Conservation (phyloP, 2,888 invertebrate genomes). For the Drosophila prolongata region DNA sequence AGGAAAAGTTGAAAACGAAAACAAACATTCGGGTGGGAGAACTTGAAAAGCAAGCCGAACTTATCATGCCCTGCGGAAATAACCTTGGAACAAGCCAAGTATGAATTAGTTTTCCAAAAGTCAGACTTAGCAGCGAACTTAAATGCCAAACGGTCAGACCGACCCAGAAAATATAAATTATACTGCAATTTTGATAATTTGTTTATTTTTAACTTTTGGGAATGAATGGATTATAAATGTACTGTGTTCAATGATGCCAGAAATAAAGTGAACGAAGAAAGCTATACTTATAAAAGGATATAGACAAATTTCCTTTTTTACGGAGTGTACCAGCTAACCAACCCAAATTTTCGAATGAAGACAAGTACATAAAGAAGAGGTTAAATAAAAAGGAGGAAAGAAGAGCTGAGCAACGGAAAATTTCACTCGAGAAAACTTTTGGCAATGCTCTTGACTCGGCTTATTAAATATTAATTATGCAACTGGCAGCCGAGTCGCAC, state of each 20-base stretch:
- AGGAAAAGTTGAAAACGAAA: slow-evolving; percentile 46
- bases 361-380: background rate
- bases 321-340: background rate
- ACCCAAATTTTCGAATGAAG: slow-evolving; percentile 3
- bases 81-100: background rate
- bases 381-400: background rate
- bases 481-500: slow-evolving; percentile 30
- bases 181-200: no score
- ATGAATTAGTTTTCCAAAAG: slow-evolving; percentile 2
- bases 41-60: slow-evolving; percentile 28
- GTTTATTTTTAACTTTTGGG: no score
- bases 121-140: background rate
- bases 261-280: no score
- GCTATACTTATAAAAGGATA: no score
- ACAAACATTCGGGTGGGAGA: slow-evolving; percentile 43
- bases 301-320: background rate
- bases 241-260: no score
- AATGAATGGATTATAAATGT: no score
- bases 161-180: background rate
- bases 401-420: slow-evolving; percentile 25
- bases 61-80: slow-evolving; percentile 45
- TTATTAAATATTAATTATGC: slow-evolving; percentile 81
- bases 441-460: slow-evolving; percentile 43
- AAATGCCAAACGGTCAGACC: background rate
- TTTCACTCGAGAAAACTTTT: slow-evolving; percentile 43